Evolutionary conservation across 1,140 invertebrate genomes (phyloP).

Genomic region (Zaprionus gabonicus): DNA sequence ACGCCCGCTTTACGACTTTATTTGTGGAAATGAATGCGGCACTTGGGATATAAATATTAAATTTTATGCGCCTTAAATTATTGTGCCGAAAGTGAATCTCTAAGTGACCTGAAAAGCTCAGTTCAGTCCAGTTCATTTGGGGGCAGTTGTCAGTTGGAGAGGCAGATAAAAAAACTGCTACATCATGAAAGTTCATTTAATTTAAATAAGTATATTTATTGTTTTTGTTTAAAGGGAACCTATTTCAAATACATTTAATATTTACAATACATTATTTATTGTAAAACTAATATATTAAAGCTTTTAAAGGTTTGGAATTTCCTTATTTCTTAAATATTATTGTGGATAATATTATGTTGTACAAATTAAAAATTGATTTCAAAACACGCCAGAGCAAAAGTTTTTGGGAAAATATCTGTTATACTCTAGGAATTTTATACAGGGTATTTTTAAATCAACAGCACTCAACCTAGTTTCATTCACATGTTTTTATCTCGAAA

Average conservation of each 20-base stretch:
- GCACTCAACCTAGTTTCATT: background rate
- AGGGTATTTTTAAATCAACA: background rate
- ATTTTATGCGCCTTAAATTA: conserved; percentile 26
- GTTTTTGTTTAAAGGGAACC: no score
- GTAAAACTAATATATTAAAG: no score
- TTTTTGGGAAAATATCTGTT: no score
- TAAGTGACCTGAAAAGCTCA: conserved; percentile 13
- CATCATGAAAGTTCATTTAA: background rate
- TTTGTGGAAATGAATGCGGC: conserved; percentile 16
- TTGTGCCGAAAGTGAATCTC: conserved; percentile 23
- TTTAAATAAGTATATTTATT: no score
- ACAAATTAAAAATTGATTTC: no score
- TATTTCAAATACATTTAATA: no score
- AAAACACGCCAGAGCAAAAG: no score
- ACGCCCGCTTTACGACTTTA: conserved; percentile 1
- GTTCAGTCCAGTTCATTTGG: background rate
- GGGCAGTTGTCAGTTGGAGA: background rate
- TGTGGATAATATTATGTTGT: no score
- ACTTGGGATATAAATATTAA: conserved; percentile 26
- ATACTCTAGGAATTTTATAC: no score
- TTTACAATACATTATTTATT: no score
- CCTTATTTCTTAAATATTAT: no score
- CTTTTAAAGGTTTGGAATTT: no score
- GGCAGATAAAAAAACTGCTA: background rate
- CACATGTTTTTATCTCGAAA: conserved; percentile 2